Conservation (phyloP, 2,888 invertebrate genomes). For the Amiota mariae region DNA sequence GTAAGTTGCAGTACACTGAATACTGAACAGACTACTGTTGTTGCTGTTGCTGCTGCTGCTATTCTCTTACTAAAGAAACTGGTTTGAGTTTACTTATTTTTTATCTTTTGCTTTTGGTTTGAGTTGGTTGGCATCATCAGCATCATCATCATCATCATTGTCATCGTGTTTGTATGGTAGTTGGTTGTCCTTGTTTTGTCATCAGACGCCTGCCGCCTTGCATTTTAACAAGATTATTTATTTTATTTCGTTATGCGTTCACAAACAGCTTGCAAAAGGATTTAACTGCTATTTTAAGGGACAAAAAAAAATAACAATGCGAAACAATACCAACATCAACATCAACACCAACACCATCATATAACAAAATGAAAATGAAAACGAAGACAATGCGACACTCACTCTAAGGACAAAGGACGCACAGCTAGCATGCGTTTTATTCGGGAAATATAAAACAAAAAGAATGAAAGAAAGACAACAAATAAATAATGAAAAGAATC, state of each 20-base stretch:
- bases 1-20: slow-evolving; percentile 1
- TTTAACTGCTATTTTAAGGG: slow-evolving; percentile 46
- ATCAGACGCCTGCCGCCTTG: slow-evolving; percentile 43
- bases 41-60: not conserved
- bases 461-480: not conserved
- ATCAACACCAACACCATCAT: too few relatives aligned
- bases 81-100: too few relatives aligned
- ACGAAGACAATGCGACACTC: not conserved
- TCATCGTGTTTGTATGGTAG: slow-evolving; percentile 22
- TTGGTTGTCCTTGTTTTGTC: slow-evolving; percentile 32
- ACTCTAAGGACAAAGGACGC: not conserved
- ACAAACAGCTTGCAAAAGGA: slow-evolving; percentile 64
- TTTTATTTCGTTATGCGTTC: slow-evolving; percentile 65
- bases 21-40: not conserved
- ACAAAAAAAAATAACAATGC: not conserved
- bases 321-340: not conserved
- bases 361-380: not conserved
- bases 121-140: too few relatives aligned
- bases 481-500: not conserved
- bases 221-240: slow-evolving; percentile 67
- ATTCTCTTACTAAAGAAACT: not conserved
- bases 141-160: too few relatives aligned
- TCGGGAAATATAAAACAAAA: not conserved
- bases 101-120: too few relatives aligned
- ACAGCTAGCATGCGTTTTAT: too few relatives aligned